Percentiles rank a stretch among this genome's conserved stretches.
These are phyloP conservation scores for Cherax quadricarinatus DNA, from an alignment of 1,140 invertebrate genomes.

Conservation along the genomic window DNA sequence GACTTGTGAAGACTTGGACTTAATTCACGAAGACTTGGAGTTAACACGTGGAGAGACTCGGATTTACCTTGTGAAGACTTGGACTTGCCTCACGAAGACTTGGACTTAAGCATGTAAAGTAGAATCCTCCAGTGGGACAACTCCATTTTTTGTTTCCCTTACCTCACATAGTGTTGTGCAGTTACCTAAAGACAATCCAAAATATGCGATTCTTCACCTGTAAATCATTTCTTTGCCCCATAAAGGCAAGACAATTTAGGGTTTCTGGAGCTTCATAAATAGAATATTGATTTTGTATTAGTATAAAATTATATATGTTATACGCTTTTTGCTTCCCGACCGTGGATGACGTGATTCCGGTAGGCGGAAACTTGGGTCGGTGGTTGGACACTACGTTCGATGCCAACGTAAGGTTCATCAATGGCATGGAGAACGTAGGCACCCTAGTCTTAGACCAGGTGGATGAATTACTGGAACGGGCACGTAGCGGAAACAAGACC, in stretches of 20 bases:
- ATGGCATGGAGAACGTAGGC: background rate
- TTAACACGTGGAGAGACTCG: background rate
- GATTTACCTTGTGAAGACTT: too few species aligned
- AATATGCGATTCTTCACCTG: background rate
- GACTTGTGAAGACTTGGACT: too few species aligned
- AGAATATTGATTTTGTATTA: background rate
- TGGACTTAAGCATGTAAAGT: background rate
- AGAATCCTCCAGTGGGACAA: background rate
- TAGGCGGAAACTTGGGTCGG: background rate
- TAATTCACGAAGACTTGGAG: background rate
- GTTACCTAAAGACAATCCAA: background rate
- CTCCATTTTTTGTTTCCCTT: background rate
- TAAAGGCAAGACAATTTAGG: background rate
- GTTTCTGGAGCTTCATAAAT: background rate
- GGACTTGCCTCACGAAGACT: background rate
- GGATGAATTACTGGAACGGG: background rate
- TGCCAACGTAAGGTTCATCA: conserved; percentile 15
- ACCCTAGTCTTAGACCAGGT: background rate
- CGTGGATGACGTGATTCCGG: background rate
- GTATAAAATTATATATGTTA: background rate
- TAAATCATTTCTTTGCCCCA: background rate
- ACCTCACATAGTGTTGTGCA: background rate
- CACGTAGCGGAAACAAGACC: background rate
- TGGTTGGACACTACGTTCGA: conserved; percentile 18
- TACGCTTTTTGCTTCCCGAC: background rate